Percentiles rank a stretch among this genome's conserved stretches.
These are phyloP conservation scores for Chaitophorus viminalis DNA, from an alignment of 2,888 invertebrate species.

Conservation along the genomic window DNA sequence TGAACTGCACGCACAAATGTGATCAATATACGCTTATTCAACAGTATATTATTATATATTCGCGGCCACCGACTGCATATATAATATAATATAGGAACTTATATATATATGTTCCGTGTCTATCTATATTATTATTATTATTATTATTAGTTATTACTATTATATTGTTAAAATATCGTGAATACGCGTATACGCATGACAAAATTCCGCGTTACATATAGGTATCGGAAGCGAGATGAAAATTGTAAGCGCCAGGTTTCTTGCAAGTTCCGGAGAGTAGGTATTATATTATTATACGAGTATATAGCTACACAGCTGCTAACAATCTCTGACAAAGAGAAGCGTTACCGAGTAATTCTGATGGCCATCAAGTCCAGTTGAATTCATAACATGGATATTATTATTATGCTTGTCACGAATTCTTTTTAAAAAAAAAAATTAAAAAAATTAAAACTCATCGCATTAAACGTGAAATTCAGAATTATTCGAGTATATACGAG, in stretches of 20 bases:
- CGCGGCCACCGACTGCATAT: neutral
- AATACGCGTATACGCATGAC: neutral
- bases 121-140: neutral
- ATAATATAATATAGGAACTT: no score
- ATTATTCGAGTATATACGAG: no score
- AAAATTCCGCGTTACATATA: no score
- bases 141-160: no score
- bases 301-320: neutral
- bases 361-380: neutral
- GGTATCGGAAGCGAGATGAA: neutral
- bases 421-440: no score
- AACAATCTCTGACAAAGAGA: neutral
- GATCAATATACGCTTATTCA: neutral
- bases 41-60: neutral
- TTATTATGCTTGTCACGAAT: neutral
- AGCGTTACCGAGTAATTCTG: neutral
- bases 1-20: slow-evolving; percentile 24
- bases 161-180: neutral
- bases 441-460: neutral
- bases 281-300: no score
- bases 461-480: neutral
- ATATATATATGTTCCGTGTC: neutral
- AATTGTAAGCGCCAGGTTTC: slow-evolving; percentile 13
- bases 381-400: neutral
- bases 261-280: neutral